Evolutionary conservation across 2,888 invertebrate species (phyloP).

Genomic region (Mayetiola destructor): DNA sequence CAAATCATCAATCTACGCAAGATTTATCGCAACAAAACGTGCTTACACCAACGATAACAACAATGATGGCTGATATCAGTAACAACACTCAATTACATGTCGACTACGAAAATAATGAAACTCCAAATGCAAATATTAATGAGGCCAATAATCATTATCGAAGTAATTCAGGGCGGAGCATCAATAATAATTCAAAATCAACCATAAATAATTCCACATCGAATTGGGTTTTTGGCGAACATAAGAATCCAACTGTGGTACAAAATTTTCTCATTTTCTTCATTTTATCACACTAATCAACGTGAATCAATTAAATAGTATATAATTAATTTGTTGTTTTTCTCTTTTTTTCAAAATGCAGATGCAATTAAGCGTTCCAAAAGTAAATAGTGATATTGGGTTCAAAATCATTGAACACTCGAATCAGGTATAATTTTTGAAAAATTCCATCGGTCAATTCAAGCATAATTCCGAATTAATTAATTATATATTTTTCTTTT

Average conservation of each 20-base stretch:
- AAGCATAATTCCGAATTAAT: not conserved
- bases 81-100: not conserved
- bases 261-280: not conserved
- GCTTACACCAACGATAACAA: not conserved
- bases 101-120: not conserved
- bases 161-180: conserved; percentile 13
- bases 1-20: not conserved
- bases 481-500: not conserved
- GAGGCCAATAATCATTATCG: not conserved
- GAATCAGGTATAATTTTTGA: not conserved
- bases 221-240: conserved; percentile 31
- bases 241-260: conserved; percentile 33
- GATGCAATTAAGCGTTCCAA: conserved; percentile 30
- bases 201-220: no score
- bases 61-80: not conserved
- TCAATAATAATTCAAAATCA: no score
- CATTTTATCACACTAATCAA: not conserved
- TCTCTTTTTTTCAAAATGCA: conserved; percentile 14
- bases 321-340: not conserved
- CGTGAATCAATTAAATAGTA: not conserved
- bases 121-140: not conserved
- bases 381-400: conserved; percentile 25
- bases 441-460: no score
- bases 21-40: not conserved
- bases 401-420: conserved; percentile 24